These are phyloP conservation scores for Diacarnus erythraeanus DNA, from an alignment of 37 sponge, comb jelly and placozoan species.

Conservation along the genomic window DNA sequence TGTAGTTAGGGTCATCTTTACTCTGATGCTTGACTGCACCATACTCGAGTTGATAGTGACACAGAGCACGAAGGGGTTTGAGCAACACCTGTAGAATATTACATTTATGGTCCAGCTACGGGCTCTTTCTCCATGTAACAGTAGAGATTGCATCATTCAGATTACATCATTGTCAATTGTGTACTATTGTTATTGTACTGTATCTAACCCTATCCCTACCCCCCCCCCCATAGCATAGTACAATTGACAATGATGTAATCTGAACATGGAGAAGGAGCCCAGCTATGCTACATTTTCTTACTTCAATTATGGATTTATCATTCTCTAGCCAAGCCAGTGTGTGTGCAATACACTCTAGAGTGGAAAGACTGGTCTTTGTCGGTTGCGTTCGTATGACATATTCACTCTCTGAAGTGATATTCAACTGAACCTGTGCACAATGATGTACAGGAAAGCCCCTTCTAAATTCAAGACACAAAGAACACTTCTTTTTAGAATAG, in stretches of 20 bases:
- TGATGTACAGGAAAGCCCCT: too few species aligned
- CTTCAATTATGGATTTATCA: slow-evolving; percentile 56
- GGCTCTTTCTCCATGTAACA: too few species aligned
- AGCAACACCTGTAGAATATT: slow-evolving; percentile 41
- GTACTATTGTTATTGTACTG: too few species aligned
- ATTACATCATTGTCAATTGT: too few species aligned
- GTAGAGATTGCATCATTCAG: too few species aligned
- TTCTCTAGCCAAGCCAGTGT: slow-evolving; percentile 75
- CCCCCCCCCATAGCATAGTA: too few species aligned
- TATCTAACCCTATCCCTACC: too few species aligned
- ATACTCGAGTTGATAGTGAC: slow-evolving; percentile 79
- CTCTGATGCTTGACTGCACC: slow-evolving; percentile 83
- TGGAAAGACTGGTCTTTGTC: slow-evolving; percentile 72
- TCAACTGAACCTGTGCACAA: slow-evolving; percentile 65
- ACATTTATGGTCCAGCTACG: not conserved
- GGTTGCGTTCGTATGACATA: slow-evolving; percentile 94
- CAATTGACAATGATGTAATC: too few species aligned
- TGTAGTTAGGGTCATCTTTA: slow-evolving; percentile 70
- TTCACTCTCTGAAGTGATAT: slow-evolving; percentile 52
- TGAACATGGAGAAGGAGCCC: too few species aligned
- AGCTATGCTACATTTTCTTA: not conserved
- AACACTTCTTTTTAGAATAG: too few species aligned
- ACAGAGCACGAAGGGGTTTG: slow-evolving; percentile 71
- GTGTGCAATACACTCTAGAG: slow-evolving; percentile 87
- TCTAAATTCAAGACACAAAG: not conserved